Evolutionary conservation across 2,797 vertebrate species (phyloP), one percentile per base, ranked within the genome.

Genomic region (Propithecus perrieri): DNA sequence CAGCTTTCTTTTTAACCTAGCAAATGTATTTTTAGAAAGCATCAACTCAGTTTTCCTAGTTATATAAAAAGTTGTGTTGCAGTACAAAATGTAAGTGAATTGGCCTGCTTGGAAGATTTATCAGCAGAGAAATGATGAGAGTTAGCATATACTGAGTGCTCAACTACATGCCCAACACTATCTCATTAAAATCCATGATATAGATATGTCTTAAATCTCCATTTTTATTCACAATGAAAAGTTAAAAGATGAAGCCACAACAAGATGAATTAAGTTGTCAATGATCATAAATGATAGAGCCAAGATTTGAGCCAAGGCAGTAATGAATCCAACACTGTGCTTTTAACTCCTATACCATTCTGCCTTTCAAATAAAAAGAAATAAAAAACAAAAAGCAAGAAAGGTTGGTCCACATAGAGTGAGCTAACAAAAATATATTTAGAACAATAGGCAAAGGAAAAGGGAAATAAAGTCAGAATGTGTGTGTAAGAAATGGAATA

Each of bases 1-100:
- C 13, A 88, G 59, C 13, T 90, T 96, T 88, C 38, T 33, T 92
- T 92, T 83, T 28, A 89, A 96, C 28, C 24, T 26, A 92, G 35
- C 11, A 90, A 95, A 63, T 12, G 65, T 75, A 93, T 10, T 91
- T 95, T 91, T 87, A 75, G 30, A 28, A 84, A 91, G 24, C 35
- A 75, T 85, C 22, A 61, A 67, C 89, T 94, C 83, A 72, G 79
- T 71, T 91, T 92, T 89, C 12, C 22, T 67, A 48, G 30, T 41
- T 93, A 94, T 15, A 85, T 17, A 93, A 61, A 78, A 93, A 38
- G 18, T 28, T 91, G 12, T 48, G 5, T 71, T 50, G 17, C 0
- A 88, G 6, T 83, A 43, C 8, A 57, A 95, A 95, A 74, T 1
- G 7, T 81, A 28, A 67, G 57, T 69, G 57, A 90, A 74, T 41